Evolutionary conservation across 37 sponge, comb jelly and placozoan genomes (phyloP).

Genomic region (Axinella damicornis): DNA sequence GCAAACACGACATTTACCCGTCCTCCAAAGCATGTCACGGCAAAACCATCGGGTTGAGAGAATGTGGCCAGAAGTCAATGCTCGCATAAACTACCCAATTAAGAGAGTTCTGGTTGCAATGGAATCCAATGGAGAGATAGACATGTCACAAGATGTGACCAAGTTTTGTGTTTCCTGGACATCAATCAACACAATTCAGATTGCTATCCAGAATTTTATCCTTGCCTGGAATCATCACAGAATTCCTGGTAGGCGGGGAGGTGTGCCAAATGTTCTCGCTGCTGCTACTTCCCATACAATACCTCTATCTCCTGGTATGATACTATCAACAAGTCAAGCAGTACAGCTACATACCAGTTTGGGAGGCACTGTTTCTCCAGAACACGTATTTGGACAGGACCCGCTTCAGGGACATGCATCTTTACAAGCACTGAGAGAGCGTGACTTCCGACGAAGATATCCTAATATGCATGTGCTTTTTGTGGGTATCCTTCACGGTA

Average conservation of each 20-base stretch:
- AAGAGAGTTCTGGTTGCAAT: slow-evolving; percentile 9
- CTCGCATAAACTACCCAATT: slow-evolving; percentile 35
- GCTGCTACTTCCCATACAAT: neutral
- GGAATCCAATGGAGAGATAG: slow-evolving; percentile 7
- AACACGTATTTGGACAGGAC: slow-evolving; percentile 12
- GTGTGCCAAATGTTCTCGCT: slow-evolving; percentile 23
- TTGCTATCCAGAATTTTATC: neutral
- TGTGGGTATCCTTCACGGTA: neutral
- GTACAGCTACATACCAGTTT: neutral
- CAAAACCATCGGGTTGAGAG: slow-evolving; percentile 32
- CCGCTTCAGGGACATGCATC: slow-evolving; percentile 5
- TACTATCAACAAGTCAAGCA: slow-evolving; percentile 9
- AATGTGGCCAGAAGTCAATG: slow-evolving; percentile 49
- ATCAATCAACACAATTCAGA: neutral
- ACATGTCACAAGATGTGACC: slow-evolving; percentile 1
- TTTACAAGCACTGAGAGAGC: neutral
- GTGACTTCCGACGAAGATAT: slow-evolving; percentile 20
- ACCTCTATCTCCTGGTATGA: neutral
- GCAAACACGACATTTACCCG: neutral
- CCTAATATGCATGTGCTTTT: slow-evolving; percentile 16
- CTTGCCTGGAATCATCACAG: slow-evolving; percentile 34
- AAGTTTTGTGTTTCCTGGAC: slow-evolving; percentile 55
- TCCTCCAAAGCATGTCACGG: neutral
- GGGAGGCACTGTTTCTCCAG: slow-evolving; percentile 1
- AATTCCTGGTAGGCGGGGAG: slow-evolving; percentile 22